A percentile compares a stretch with the other conserved stretches of the same genome.
Conservation (phyloP, 2,113 vertebrate genomes). For the Chionomys nivalis region DNA sequence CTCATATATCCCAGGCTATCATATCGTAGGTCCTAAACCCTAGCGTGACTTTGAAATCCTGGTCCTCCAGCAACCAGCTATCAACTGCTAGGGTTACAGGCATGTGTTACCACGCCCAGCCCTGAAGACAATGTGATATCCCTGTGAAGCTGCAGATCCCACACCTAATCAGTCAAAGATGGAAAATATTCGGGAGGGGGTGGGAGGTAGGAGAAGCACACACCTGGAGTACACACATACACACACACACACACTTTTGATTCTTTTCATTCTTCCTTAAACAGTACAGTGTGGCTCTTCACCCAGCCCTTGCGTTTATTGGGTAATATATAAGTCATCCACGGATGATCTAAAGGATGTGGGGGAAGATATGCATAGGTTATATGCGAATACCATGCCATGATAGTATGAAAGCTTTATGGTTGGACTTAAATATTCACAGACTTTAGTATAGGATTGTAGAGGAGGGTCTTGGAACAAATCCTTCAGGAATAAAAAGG, state of each 20-base stretch:
- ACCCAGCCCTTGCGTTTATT: too few species aligned
- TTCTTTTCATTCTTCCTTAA: not conserved
- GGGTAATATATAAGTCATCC: not conserved
- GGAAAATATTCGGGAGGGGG: not conserved
- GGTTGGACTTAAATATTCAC: not conserved
- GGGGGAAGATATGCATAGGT: not conserved
- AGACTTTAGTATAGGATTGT: not conserved
- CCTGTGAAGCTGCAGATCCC: not conserved
- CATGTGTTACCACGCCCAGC: not conserved
- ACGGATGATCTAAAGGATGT: not conserved
- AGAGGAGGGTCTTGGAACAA: not conserved
- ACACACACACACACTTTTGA: too few species aligned
- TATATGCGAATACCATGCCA: not conserved
- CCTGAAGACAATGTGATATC: not conserved
- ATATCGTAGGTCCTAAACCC: not conserved
- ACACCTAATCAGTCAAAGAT: not conserved
- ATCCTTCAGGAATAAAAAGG: not conserved
- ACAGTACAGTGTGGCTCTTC: not conserved
- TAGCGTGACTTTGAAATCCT: not conserved
- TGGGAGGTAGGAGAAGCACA: accelerated
- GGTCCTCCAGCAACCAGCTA: not conserved
- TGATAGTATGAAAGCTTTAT: not conserved
- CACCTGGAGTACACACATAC: not conserved
- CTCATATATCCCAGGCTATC: not conserved
- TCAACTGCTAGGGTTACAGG: not conserved